These are phyloP conservation scores for Pipistrellus pygmaeus DNA, from an alignment of 2,797 vertebrate species.

Conservation along the genomic window DNA sequence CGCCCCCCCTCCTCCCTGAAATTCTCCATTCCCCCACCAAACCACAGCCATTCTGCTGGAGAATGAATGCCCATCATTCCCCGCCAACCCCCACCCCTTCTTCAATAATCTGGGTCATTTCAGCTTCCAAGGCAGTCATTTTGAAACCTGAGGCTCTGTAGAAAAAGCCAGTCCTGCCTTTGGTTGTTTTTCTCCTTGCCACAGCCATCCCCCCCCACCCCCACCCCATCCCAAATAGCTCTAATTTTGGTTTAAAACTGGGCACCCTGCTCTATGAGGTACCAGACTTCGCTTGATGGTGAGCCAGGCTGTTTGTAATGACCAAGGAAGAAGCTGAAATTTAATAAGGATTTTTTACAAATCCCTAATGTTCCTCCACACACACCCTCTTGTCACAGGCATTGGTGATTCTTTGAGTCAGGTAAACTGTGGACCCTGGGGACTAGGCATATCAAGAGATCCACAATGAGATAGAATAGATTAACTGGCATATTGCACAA, in stretches of 20 bases:
- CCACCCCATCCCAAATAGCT: background rate
- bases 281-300: conserved; percentile 9
- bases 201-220: background rate
- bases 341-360: conserved; percentile 32
- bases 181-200: conserved; percentile 49
- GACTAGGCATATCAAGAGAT: conserved; percentile 24
- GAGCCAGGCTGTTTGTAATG: conserved; percentile 53
- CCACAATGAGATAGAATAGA: background rate
- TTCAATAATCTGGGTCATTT: conserved; percentile 76
- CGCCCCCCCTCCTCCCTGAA: background rate
- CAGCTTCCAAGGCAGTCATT: conserved; percentile 70
- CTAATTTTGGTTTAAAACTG: conserved; percentile 73
- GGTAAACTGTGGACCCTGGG: background rate
- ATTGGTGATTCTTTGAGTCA: conserved; percentile 54
- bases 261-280: conserved; percentile 55
- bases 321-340: conserved; percentile 55
- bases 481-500: conserved; percentile 2
- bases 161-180: conserved; percentile 43
- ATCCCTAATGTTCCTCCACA: background rate
- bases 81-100: background rate
- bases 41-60: conserved; percentile 22
- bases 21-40: conserved; percentile 40
- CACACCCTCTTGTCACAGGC: conserved; percentile 29
- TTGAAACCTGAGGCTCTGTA: conserved; percentile 71
- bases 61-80: conserved; percentile 44